phyloP scores from a whole-genome alignment of 1,140 invertebrate genomes.

The Megalopta genalis region DNA sequence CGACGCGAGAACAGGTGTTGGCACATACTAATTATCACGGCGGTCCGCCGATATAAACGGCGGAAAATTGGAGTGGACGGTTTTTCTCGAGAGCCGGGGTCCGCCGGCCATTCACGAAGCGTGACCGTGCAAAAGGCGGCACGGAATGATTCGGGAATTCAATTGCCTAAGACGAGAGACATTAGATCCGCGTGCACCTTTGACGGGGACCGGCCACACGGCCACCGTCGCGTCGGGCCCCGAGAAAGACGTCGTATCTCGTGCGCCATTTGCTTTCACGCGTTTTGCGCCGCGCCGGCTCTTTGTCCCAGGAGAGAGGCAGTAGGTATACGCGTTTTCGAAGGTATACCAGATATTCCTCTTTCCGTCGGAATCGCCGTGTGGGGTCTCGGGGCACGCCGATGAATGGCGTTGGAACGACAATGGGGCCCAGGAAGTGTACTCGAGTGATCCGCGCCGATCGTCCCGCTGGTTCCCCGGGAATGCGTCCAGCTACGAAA shows the following conservation, averaged over 20 bases:
- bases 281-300: constrained; percentile 63
- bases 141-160: constrained; percentile 24
- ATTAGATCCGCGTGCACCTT: not conserved
- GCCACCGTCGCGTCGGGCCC: too few species aligned
- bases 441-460: constrained; percentile 71
- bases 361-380: constrained; percentile 67
- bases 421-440: constrained; percentile 75
- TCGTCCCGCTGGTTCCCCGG: constrained; percentile 55
- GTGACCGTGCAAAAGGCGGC: constrained; percentile 7
- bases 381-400: constrained; percentile 71
- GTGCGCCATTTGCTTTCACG: constrained; percentile 67
- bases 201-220: not conserved
- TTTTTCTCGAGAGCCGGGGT: not conserved
- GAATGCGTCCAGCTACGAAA: constrained; percentile 56
- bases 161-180: not conserved
- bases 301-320: constrained; percentile 50
- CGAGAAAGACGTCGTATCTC: constrained; percentile 45
- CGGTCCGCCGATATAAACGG: not conserved
- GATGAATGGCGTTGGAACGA: constrained; percentile 68
- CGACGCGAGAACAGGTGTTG: too few species aligned
- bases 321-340: constrained; percentile 49
- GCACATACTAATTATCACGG: too few species aligned
- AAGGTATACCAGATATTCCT: constrained; percentile 20
- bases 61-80: not conserved
- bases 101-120: not conserved